Conservation (phyloP, 2,113 vertebrate genomes). For the Balaeniceps rex region DNA sequence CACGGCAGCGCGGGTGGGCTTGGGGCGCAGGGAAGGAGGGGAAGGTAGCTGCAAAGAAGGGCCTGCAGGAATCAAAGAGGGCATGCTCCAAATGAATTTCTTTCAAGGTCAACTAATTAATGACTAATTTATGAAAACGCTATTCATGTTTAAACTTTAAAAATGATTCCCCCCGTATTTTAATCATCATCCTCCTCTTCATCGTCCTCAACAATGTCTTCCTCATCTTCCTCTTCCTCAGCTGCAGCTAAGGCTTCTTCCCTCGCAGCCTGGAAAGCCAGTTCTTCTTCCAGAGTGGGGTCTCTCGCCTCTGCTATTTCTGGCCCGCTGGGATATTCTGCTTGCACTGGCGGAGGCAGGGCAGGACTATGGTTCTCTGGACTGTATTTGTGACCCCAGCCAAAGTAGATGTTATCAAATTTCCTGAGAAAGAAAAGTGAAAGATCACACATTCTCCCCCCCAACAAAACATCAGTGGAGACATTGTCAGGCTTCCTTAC, state of each 20-base stretch:
- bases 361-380: constrained; percentile 75
- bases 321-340: constrained; percentile 79
- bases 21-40: too few relatives aligned
- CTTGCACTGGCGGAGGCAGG: constrained; percentile 64
- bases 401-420: constrained; percentile 91
- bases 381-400: constrained; percentile 90
- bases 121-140: background rate
- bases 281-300: constrained; percentile 85
- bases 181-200: constrained; percentile 74
- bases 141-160: background rate
- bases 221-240: constrained; percentile 78
- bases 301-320: constrained; percentile 83
- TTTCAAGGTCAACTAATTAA: background rate
- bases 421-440: constrained; percentile 61
- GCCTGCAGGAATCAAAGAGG: background rate
- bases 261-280: constrained; percentile 70
- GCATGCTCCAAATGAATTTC: background rate
- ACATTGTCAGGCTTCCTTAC: background rate
- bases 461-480: background rate
- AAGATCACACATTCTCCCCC: background rate
- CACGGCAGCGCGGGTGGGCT: too few relatives aligned
- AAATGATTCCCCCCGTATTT: background rate
- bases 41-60: background rate
- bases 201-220: constrained; percentile 59
- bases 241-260: constrained; percentile 70